Evolutionary conservation across 2,797 vertebrate genomes (phyloP).

Genomic region (Numenius phaeopus): DNA sequence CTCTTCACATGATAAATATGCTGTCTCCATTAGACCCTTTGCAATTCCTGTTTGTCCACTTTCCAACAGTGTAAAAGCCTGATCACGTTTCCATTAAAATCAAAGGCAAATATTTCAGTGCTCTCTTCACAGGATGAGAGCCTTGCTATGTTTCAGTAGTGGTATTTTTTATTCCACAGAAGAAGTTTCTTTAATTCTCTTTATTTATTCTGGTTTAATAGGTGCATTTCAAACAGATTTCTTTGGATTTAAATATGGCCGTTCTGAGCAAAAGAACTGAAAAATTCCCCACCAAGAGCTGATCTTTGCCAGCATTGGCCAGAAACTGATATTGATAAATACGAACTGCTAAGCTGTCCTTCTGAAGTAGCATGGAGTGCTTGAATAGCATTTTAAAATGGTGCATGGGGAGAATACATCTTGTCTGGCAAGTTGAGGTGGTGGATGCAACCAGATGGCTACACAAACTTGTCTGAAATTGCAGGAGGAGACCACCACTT

Average conservation of each 20-base stretch:
- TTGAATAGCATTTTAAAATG: neutral
- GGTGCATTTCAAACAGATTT: neutral
- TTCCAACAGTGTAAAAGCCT: neutral
- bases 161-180: neutral
- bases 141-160: neutral
- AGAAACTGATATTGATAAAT: neutral
- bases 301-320: neutral
- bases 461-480: neutral
- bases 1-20: neutral
- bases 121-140: neutral
- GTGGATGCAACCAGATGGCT: neutral
- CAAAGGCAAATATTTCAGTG: neutral
- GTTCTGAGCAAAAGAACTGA: neutral
- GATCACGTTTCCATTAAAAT: neutral
- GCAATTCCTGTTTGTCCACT: neutral
- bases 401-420: neutral
- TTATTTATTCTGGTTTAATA: neutral
- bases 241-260: neutral
- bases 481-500: neutral
- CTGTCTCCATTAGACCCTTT: neutral
- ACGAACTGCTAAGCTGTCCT: neutral
- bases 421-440: neutral
- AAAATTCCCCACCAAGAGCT: neutral
- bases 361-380: neutral
- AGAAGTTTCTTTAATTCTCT: neutral